A percentile compares a stretch with the other conserved stretches of the same genome.
phyloP scores from a whole-genome alignment of 2,113 vertebrate genomes.

The Ploceus nigricollis region DNA sequence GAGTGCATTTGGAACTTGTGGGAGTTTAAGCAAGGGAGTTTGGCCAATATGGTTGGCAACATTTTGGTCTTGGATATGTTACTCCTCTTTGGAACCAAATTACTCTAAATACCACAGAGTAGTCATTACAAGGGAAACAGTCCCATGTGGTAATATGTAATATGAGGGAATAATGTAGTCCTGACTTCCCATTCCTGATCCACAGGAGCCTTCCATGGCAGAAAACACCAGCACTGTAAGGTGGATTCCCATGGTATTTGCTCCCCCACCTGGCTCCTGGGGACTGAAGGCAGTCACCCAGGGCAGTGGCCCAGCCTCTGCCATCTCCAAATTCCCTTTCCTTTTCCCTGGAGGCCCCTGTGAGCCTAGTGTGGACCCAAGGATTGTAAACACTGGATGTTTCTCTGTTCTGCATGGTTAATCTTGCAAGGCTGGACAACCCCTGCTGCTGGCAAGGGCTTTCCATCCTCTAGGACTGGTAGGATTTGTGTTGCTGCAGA shows the following conservation, averaged over 20 bases:
- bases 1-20: background rate
- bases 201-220: background rate
- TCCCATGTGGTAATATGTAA: background rate
- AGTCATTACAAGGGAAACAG: background rate
- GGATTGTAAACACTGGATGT: rapidly evolving
- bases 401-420: background rate
- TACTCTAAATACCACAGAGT: background rate
- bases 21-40: background rate
- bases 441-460: background rate
- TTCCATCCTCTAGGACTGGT: background rate
- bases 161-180: background rate
- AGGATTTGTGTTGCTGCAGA: background rate
- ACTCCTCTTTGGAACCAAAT: background rate
- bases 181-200: background rate
- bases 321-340: background rate
- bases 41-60: background rate
- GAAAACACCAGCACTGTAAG: background rate
- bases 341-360: background rate
- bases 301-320: background rate
- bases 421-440: background rate
- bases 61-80: background rate
- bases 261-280: rapidly evolving
- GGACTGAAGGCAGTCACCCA: no score
- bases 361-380: background rate
- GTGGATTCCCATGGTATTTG: rapidly evolving